Evolutionary conservation across 2,797 vertebrate genomes (phyloP), one percentile per base, ranked within the genome.

Genomic region (Enteromius trimaculatus): DNA sequence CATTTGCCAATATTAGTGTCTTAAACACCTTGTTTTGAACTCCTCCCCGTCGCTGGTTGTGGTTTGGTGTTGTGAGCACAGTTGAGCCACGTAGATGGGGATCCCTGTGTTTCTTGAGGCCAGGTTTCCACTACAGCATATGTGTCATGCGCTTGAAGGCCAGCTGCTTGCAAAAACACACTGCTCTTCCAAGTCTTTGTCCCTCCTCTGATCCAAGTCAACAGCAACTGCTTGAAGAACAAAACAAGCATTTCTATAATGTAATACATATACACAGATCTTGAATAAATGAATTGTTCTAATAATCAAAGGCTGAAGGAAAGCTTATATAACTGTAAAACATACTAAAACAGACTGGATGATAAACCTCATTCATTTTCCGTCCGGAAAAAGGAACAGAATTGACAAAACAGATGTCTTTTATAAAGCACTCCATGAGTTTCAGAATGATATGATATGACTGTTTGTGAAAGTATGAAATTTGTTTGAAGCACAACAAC

Each of bases 11-110:
- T 16, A 60, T 70, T 80, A 79, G 11, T 58, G 4, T 71, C 39
- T 10, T 79, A 62, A 49, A 26, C 75, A 64, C 19, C 42, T 6
- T 62, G 42, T 31, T 37, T 8, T 31, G 10, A 17, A 44, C 75
- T 49, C 80, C 31, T 64, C 47, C 47, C 17, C 19, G 1, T 29
- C 21, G 19, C n/a, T 76, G 58, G 70, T 65, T 66, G 31, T 21
- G 21, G 31, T 37, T 21, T 4, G 75, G 60, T 68, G 34, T 47
- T 77, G 34, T 17, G 26, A 17, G 85, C 88, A 65, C 66, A 76
- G 78, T 77, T 60, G 44, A 90, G 92, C 92, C 92, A 94, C 91
- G 90, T 93, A 82, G 90, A 93, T 77, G 87, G 91, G 91, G 90
- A 92, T 93, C 92, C 92, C 90, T 91, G 84, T 65, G 44, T 80